Evolutionary conservation across 2,888 invertebrate species (phyloP), one percentile per base, ranked within the genome.

Genomic region (Netelia virgata): DNA sequence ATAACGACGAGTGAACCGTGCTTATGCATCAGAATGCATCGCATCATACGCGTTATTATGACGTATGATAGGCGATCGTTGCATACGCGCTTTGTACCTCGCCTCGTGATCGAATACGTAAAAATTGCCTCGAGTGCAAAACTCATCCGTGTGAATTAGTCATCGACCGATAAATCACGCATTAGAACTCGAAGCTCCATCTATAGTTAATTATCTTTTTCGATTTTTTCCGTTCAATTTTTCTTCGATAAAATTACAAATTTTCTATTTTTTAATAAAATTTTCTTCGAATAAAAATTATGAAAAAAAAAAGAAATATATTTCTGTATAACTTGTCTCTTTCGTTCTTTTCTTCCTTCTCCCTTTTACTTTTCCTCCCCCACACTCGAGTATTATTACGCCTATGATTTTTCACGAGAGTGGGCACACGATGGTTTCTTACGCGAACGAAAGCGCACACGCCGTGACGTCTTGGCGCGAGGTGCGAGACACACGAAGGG

Each of bases 401-500:
- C 16, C 59, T 69, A 41, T 53, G 16, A 61, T 74, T 74, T 81
- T 81, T 75, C 69, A 28, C 81, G 74, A 74, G 68, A 41, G 53
- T 68, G 16, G 18, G 11, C 64, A n/a, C 16, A 64, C 1, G 43
- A 5, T 43, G n/a, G 36, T 64, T 61, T 69, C 23, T 47, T 70
- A 55, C 41, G 18, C n/a, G 18, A 43, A 6, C 16, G 16, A 66
- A 50, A 55, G 73, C 36, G 73, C 73, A 50, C 72, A 59, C 55
- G 73, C 72, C 72, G 66, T 59, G 73, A 80, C 79, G 70, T 28
- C 28, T 16, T 36, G 14, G 66, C 28, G 20, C 64, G 66, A 73
- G 74, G 69, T 63, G 77, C 50, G 73, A 72, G 76, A 47, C 10
- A 53, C 61, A 66, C 63, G 72, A 61, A 57, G 77, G 72, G 82